Percentiles rank a stretch among this genome's conserved stretches.
phyloP scores from a whole-genome alignment of 1,140 invertebrate species.

The Arion vulgaris region DNA sequence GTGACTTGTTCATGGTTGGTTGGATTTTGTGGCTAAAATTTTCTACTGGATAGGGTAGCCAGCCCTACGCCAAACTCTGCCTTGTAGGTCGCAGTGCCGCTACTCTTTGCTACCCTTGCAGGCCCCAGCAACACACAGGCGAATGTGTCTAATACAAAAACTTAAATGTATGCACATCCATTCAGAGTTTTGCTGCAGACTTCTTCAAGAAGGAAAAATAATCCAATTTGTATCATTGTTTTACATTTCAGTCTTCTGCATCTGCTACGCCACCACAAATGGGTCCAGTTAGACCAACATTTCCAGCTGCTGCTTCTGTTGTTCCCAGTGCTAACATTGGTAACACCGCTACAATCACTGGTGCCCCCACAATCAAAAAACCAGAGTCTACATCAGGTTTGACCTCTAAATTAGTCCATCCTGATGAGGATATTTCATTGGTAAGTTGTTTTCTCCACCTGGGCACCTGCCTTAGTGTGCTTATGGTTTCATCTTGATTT shows the following conservation, averaged over 20 bases:
- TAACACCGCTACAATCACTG: slow-evolving; percentile 76
- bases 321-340: slow-evolving; percentile 77
- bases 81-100: too few relatives aligned
- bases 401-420: slow-evolving; percentile 93
- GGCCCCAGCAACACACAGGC: too few relatives aligned
- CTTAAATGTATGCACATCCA: too few relatives aligned
- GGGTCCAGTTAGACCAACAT: slow-evolving; percentile 57
- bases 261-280: slow-evolving; percentile 55
- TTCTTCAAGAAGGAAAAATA: too few relatives aligned
- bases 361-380: slow-evolving; percentile 75
- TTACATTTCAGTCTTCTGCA: slow-evolving; percentile 48
- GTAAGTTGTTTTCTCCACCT: slow-evolving; percentile 73
- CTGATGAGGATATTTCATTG: slow-evolving; percentile 91
- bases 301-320: slow-evolving; percentile 64
- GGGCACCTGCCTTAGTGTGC: background rate
- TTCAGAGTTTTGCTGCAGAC: too few relatives aligned
- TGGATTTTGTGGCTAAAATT: too few relatives aligned
- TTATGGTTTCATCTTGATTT: slow-evolving; percentile 2
- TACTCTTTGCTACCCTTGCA: too few relatives aligned
- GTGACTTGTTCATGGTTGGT: too few relatives aligned
- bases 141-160: too few relatives aligned
- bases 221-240: too few relatives aligned
- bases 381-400: slow-evolving; percentile 84
- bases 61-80: too few relatives aligned
- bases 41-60: too few relatives aligned